These are phyloP conservation scores for Lamproptera curius DNA, from an alignment of 2,888 invertebrate genomes.

Conservation along the genomic window DNA sequence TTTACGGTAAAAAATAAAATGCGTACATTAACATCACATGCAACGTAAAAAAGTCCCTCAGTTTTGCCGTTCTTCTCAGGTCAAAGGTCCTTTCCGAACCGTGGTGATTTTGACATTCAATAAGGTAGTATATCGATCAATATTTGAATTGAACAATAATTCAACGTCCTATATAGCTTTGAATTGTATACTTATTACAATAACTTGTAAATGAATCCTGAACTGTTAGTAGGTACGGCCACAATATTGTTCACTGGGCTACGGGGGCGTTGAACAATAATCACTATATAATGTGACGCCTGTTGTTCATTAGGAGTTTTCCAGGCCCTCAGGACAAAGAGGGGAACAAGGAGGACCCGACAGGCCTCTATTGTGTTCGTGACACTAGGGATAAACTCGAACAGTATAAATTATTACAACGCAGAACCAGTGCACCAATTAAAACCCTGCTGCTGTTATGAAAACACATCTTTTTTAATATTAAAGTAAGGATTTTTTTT, in stretches of 20 bases:
- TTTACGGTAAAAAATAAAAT: too few relatives aligned
- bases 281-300: background rate
- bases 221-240: background rate
- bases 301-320: constrained; percentile 14
- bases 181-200: background rate
- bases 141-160: too few relatives aligned
- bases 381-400: constrained; percentile 10
- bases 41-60: too few relatives aligned
- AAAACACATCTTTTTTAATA: background rate
- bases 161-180: background rate
- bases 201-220: background rate
- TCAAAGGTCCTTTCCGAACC: too few relatives aligned
- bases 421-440: background rate
- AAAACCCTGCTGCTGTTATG: background rate
- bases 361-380: constrained; percentile 14
- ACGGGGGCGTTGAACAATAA: background rate
- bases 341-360: constrained; percentile 18
- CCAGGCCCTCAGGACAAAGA: constrained; percentile 7
- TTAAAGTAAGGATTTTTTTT: background rate
- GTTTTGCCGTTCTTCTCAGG: too few relatives aligned
- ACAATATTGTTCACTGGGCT: background rate
- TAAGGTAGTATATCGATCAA: too few relatives aligned
- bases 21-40: too few relatives aligned
- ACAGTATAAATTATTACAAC: constrained; percentile 14
- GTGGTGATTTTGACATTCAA: too few relatives aligned